phyloP scores from a whole-genome alignment of 2,888 invertebrate genomes.

The Eucriotettix oculatus region DNA sequence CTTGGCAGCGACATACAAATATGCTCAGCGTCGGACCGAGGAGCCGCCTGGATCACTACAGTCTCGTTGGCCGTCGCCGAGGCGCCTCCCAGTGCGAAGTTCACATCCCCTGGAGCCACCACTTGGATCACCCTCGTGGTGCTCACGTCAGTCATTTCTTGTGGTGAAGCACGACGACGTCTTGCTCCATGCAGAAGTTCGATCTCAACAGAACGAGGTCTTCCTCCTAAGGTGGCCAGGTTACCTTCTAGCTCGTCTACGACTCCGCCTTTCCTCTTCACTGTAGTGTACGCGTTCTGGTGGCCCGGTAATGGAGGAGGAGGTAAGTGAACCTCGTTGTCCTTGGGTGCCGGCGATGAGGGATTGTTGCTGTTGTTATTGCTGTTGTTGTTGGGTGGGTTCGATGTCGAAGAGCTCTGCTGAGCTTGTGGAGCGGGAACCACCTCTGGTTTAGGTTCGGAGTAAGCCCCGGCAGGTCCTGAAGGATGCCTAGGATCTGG shows the following conservation, averaged over 20 bases:
- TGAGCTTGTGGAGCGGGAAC: constrained; percentile 54
- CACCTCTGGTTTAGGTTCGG: constrained; percentile 63
- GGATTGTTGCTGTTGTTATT: constrained; percentile 3
- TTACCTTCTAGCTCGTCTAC: constrained; percentile 54
- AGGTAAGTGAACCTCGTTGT: constrained; percentile 56
- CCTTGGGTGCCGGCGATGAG: constrained; percentile 18
- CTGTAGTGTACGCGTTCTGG: constrained; percentile 62
- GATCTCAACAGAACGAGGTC: constrained; percentile 77
- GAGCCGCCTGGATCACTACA: constrained; percentile 68
- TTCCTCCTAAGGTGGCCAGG: constrained; percentile 64
- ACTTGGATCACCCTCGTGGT: constrained; percentile 27
- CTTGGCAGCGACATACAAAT: constrained; percentile 90
- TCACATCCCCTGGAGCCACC: constrained; percentile 29
- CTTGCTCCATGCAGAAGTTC: constrained; percentile 54
- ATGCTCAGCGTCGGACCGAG: constrained; percentile 64
- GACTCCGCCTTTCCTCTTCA: constrained; percentile 56
- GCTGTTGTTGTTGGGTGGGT: constrained; percentile 26
- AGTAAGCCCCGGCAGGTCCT: constrained; percentile 66
- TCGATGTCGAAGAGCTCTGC: constrained; percentile 44
- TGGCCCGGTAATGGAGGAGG: constrained; percentile 69
- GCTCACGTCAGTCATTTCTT: constrained; percentile 51
- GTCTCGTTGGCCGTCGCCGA: constrained; percentile 56
- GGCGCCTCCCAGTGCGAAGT: constrained; percentile 49
- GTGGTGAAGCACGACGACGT: constrained; percentile 49
- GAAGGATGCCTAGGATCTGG: constrained; percentile 79